Evolutionary conservation across 2,888 invertebrate genomes (phyloP).

Genomic region (Agrilus biguttatus): DNA sequence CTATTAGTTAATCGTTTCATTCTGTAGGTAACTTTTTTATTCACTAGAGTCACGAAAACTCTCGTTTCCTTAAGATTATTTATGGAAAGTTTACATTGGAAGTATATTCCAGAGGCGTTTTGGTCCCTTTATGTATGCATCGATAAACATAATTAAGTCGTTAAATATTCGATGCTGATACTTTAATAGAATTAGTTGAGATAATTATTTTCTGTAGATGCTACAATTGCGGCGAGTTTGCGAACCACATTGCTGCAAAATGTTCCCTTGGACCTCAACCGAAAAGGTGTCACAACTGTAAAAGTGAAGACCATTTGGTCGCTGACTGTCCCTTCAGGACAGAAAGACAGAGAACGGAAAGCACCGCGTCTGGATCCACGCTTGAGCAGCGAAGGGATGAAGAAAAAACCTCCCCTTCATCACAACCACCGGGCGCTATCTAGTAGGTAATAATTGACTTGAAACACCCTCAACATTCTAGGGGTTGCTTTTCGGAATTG

Average conservation of each 20-base stretch:
- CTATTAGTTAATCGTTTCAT: too few species aligned
- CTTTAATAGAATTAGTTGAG: too few species aligned
- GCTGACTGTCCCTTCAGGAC: constrained; percentile 67
- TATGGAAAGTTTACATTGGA: too few species aligned
- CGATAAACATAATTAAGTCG: too few species aligned
- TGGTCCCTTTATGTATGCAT: too few species aligned
- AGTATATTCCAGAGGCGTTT: too few species aligned
- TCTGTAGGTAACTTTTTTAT: too few species aligned
- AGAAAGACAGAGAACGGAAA: constrained; percentile 14
- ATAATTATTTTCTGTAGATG: constrained; percentile 41
- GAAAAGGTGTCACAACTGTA: constrained; percentile 83
- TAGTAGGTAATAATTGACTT: neutral
- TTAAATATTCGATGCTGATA: too few species aligned
- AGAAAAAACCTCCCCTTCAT: neutral
- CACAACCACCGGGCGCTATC: neutral
- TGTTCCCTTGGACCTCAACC: constrained; percentile 80
- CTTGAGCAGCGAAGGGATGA: neutral
- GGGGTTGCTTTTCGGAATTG: neutral
- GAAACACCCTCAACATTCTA: neutral
- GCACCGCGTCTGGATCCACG: neutral
- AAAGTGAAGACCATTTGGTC: constrained; percentile 75
- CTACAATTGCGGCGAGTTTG: constrained; percentile 87
- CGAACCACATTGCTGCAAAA: constrained; percentile 84
- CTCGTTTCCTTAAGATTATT: too few species aligned
- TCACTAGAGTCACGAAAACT: too few species aligned